These are phyloP conservation scores for Spea bombifrons DNA, from an alignment of 2,113 vertebrate genomes.

Conservation along the genomic window DNA sequence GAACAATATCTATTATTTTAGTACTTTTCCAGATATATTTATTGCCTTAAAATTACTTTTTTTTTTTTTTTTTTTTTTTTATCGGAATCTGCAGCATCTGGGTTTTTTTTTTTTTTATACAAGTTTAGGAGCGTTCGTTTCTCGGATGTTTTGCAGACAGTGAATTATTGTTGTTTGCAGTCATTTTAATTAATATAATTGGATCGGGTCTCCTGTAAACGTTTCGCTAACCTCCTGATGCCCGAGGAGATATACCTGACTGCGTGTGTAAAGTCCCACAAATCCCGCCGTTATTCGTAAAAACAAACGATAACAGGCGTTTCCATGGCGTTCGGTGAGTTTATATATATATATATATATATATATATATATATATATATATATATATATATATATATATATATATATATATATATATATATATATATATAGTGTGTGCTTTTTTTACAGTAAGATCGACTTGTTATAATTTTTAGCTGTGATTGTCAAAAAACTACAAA, in stretches of 20 bases:
- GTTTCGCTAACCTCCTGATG: neutral
- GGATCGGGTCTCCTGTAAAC: neutral
- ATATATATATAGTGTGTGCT: too few species aligned
- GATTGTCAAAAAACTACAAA: too few species aligned
- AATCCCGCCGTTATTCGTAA: too few species aligned
- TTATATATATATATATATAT: neutral
- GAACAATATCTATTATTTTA: slow-evolving; percentile 15
- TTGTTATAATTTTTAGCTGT: too few species aligned
- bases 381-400: neutral
- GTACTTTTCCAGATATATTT: slow-evolving; percentile 31
- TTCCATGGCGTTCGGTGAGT: neutral
- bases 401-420: too few species aligned
- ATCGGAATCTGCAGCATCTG: neutral
- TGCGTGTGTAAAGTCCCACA: neutral
- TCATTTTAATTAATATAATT: slow-evolving; percentile 29
- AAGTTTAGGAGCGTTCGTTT: slow-evolving; percentile 13
- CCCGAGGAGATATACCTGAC: neutral
- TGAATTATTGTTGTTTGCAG: slow-evolving; percentile 16
- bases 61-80: neutral
- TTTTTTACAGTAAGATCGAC: neutral
- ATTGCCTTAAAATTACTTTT: slow-evolving; percentile 31
- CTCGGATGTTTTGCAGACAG: slow-evolving; percentile 1
- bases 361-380: neutral
- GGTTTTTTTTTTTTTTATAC: neutral
- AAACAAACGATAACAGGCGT: too few species aligned